Conservation (phyloP, 2,113 vertebrate genomes). For the Ancistrus triradiatus region DNA sequence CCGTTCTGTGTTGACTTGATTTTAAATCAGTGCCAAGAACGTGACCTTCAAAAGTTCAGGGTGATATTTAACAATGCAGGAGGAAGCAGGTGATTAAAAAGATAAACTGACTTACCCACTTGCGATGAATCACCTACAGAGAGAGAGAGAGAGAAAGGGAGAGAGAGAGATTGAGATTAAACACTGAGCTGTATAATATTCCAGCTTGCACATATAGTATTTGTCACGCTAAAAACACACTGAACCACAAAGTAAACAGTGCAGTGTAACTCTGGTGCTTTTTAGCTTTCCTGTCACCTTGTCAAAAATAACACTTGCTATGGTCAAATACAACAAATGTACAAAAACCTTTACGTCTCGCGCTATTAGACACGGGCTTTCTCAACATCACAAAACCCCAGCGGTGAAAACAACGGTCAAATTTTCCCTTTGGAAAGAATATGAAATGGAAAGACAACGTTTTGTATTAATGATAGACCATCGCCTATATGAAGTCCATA, state of each 20-base stretch:
- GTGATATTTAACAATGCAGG: slow-evolving; percentile 8
- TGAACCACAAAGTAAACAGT: too few species aligned
- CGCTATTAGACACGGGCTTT: too few species aligned
- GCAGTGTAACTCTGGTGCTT: too few species aligned
- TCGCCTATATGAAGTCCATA: too few species aligned
- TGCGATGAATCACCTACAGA: slow-evolving; percentile 67
- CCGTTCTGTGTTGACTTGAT: neutral
- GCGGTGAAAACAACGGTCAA: too few species aligned
- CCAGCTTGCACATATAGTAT: neutral
- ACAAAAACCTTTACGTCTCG: too few species aligned
- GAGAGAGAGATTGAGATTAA: slow-evolving; percentile 13
- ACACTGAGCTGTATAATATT: neutral
- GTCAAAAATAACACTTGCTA: neutral
- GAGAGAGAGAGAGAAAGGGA: slow-evolving; percentile 25
- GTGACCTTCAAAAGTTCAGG: slow-evolving; percentile 18
- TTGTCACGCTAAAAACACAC: neutral
- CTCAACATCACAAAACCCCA: too few species aligned
- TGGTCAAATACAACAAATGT: neutral
- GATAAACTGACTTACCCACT: slow-evolving; percentile 59
- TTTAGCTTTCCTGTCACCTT: too few species aligned
- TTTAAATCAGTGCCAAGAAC: slow-evolving; percentile 16
- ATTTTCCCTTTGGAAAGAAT: too few species aligned
- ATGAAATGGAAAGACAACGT: too few species aligned
- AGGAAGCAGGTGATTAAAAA: neutral
- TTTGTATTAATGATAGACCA: too few species aligned